Base-by-base conservation (phyloP, 2,797 vertebrate species). In the Chanos chanos region DNA sequence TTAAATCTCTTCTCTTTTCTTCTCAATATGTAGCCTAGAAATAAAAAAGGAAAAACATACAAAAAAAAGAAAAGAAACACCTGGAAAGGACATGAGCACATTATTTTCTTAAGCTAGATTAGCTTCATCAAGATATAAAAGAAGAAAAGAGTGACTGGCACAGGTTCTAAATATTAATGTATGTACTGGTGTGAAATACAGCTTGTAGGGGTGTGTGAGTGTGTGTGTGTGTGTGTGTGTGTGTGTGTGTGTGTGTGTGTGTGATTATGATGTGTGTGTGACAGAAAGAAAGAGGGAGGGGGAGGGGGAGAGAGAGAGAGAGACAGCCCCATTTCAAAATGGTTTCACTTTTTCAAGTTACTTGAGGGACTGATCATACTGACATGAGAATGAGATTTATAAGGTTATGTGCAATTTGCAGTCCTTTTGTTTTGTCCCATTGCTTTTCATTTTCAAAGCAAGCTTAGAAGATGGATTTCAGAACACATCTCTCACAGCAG, bases 51-150 rank as follows among this genome's bases (percentile, higher is more conserved):
- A 3, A 51, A 3, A 28, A 2, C 10, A 5, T 30, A 8, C 18
- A 18, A n/a, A 6, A 27, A 28, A 47, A 48, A 22, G 22, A 5
- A 12, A 15, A 22, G 0, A 8, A 28, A 48, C 33, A 41, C 22
- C 41, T 37, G 41, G 3, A 61, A 16, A 55, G 7, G 4, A 27
- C 28, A 30, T 21, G 7, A 33, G 33, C 22, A 39, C 39, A 50
- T 44, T 22, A 43, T 39, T 33, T 64, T 43, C n/a, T 40, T 36
- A 37, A 34, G 62, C 53, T 39, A 27, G 53, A 19, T 41, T n/a
- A n/a, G n/a, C n/a, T n/a, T n/a, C n/a, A n/a, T n/a, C n/a, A n/a
- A 37, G 13, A 34, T 37, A 5, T 6, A 6, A 34, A 13, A 15
- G 36, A 1, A 36, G 13, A 16, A 36, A 36, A 2, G 6, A 36